Base-by-base conservation (phyloP, 2,113 vertebrate species). In the Rhadina sibilatrix region DNA sequence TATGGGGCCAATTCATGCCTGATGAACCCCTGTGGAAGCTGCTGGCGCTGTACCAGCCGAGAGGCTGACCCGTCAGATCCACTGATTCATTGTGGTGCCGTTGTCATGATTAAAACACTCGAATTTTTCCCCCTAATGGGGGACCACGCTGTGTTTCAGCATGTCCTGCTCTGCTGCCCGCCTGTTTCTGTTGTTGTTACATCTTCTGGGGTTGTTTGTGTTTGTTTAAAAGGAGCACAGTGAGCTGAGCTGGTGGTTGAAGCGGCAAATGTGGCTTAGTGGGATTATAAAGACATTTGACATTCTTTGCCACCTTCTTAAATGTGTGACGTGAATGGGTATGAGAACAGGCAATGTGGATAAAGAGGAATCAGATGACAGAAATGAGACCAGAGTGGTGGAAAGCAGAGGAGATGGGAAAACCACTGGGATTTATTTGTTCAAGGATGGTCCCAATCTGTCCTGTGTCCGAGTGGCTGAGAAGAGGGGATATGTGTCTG, bases 1-100 rank as follows among this genome's bases (percentile, higher is more conserved):
- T 96, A 94, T 96, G 96, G 93, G 96, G 94, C 92, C 90, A 96
- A 94, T 96, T 95, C 86, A 61, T 95, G 94, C 60, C 92, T 96
- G 94, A 89, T 79, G 93, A 96, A 96, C 83, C 93, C 93, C 92
- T 37, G 86, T 93, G 94, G 96, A 95, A 96, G 92, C 87, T 91
- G 90, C 19, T 96, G 96, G 93, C 49, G 0, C 80, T 87, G 88
- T 76, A 89, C 76, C 93, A 96, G 92, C 37, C 30, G 49, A 69
- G 86, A 94, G 94, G 90, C 92, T 95, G 91, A 81, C 94, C 94
- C 69, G 13, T 89, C 83, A 81, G 25, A 90, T 81, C 87, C 89
- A 89, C 87, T 94, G 89, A 94, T 87, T 87, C 91, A 94, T 91
- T 94, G 93, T 59, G 91, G 93, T 92, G 93, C 84, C 0, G 47